Conservation (phyloP, 2,797 vertebrate species). For the Chaetodon trifasciatus region DNA sequence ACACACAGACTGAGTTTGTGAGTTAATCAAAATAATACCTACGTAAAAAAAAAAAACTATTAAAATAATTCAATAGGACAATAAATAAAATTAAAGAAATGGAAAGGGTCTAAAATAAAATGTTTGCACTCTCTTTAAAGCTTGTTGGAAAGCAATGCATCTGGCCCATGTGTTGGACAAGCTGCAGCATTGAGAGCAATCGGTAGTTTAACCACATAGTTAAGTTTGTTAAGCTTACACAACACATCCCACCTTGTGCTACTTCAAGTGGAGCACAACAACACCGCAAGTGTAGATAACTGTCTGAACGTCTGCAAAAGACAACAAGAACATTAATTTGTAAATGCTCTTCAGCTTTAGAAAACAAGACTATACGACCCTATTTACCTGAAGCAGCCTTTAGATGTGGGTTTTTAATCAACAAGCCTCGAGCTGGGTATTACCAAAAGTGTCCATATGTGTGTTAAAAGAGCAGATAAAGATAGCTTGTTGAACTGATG, state of each 20-base stretch:
- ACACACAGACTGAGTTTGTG: neutral
- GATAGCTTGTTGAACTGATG: neutral
- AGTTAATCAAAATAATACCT: neutral
- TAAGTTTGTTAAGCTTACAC: conserved; percentile 15
- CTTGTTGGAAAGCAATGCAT: conserved; percentile 37
- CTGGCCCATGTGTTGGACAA: conserved; percentile 20
- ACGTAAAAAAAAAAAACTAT: neutral
- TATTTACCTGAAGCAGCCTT: conserved; percentile 17
- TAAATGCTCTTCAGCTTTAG: conserved; percentile 3
- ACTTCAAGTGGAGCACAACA: too few relatives aligned
- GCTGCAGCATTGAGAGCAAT: neutral
- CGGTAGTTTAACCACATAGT: conserved; percentile 43
- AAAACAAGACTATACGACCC: neutral
- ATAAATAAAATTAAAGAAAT: neutral
- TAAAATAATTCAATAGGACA: neutral
- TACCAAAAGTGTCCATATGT: neutral
- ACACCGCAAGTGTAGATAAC: neutral
- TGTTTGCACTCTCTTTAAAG: conserved; percentile 6
- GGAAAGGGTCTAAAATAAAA: neutral
- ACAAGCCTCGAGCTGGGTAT: neutral
- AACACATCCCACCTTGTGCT: conserved; percentile 3
- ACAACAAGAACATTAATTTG: conserved; percentile 14
- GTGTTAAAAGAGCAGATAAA: conserved; percentile 16
- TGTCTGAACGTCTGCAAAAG: conserved; percentile 8
- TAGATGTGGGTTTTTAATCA: conserved; percentile 2